Base-by-base conservation (phyloP, 2,888 invertebrate species). In the Coleophora flavipennella region DNA sequence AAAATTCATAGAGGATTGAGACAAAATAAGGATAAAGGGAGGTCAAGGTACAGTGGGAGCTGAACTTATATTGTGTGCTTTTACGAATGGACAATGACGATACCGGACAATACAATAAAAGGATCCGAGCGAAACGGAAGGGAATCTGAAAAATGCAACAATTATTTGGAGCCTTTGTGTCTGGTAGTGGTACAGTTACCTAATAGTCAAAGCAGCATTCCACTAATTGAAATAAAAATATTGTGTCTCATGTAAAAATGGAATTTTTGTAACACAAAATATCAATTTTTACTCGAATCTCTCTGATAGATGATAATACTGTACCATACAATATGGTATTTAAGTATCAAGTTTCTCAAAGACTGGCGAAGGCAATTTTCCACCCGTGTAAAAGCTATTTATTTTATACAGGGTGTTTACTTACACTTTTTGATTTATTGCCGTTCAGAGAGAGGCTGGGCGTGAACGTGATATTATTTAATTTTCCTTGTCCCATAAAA, bases 31-130 rank as follows among this genome's bases (percentile, higher is more conserved):
- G 29, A 29, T 29, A 29, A 11, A 29, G 43, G 46, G 38, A 46
- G 55, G 38, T 43, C 56, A 46, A 42, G 32, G 25, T 37, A 38
- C 38, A 33, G 39, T 55, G 55, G 59, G 13, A 38, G 42, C 35
- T 38, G 40, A 41, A 46, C 40, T 53, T 59, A 53, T 53, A 50
- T 50, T 39, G 29, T 29, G 29, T 29, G 48, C 58, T 57, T 54
- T 57, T 54, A 49, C 42, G 46, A 38, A 42, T 46, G 46, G 50
- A 59, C 57, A 59, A 58, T 57, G 40, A 40, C 40, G 35, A 37
- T 40, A 53, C 53, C n/a, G 46, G 43, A 20, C 20, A 20, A 20
- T 20, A 20, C 20, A 20, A 6, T 51, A 53, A 59, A 61, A 54
- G 42, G 50, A 20, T 29, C 29, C 29, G 29, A 10, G 29, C 45